Evolutionary conservation across 2,888 invertebrate species (phyloP).

Genomic region (Pristionchus maxplancki): DNA sequence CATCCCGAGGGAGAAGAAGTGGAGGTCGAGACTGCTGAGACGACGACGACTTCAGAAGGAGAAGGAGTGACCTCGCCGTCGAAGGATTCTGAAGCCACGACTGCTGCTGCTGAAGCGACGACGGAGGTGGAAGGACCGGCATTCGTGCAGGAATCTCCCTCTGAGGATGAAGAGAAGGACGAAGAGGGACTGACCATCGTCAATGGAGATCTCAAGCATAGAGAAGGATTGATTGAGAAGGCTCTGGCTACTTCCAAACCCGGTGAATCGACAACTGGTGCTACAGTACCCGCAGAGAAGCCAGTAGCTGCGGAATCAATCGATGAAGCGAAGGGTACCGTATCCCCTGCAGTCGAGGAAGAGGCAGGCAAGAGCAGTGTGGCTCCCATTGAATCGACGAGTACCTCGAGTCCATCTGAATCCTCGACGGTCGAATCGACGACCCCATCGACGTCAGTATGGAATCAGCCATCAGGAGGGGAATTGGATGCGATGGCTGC

Average conservation of each 20-base stretch:
- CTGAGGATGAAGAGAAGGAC: conserved; percentile 39
- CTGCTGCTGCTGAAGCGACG: conserved; percentile 39
- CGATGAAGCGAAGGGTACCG: neutral
- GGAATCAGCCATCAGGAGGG: neutral
- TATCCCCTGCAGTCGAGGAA: neutral
- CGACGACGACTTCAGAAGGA: conserved; percentile 5
- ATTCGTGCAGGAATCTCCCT: conserved; percentile 13
- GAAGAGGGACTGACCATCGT: conserved; percentile 43
- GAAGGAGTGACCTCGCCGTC: conserved; percentile 27
- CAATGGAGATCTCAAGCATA: conserved; percentile 7
- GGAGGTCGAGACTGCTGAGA: neutral
- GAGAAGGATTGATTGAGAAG: conserved; percentile 32
- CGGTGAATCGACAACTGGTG: conserved; percentile 35
- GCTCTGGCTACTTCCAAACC: neutral
- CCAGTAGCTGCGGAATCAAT: neutral
- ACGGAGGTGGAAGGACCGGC: conserved; percentile 50
- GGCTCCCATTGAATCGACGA: neutral
- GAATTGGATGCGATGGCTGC: neutral
- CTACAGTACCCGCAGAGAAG: neutral
- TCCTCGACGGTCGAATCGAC: neutral
- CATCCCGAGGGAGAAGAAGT: conserved; percentile 36
- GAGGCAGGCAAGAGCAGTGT: conserved; percentile 13
- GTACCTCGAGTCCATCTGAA: too few relatives aligned
- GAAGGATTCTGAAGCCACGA: conserved; percentile 52
- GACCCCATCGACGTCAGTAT: neutral